A percentile compares a stretch with the other conserved stretches of the same genome.
Evolutionary conservation across 2,888 invertebrate species (phyloP).

Genomic region (Petrolisthes cinctipes): DNA sequence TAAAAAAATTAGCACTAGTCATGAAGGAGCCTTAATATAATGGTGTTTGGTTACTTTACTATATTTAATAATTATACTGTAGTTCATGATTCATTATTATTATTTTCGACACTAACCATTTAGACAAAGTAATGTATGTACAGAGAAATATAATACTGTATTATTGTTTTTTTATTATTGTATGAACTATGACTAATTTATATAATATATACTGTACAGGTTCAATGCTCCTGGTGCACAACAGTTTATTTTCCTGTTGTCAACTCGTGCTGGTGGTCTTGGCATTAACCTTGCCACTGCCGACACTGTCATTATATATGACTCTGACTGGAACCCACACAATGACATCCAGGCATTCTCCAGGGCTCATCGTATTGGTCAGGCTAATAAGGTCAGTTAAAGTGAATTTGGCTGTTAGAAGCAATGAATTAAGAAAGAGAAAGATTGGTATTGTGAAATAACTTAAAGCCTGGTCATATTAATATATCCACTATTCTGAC

Average conservation of each 20-base stretch:
- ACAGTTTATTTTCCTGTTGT: conserved; percentile 95
- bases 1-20: no score
- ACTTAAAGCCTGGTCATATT: no score
- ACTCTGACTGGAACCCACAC: conserved; percentile 99
- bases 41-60: no score
- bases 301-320: conserved; percentile 98
- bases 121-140: neutral
- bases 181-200: neutral
- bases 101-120: neutral
- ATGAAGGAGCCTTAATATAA: no score
- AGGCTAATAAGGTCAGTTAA: conserved; percentile 83
- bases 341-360: conserved; percentile 99
- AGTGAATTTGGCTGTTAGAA: no score
- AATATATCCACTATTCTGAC: no score
- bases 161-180: no score
- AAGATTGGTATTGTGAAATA: no score
- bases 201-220: conserved; percentile 70
- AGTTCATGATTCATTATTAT: neutral
- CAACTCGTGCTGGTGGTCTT: conserved; percentile 96
- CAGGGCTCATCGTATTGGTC: conserved; percentile 98
- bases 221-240: conserved; percentile 98
- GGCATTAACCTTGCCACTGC: conserved; percentile 99
- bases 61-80: no score
- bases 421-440: no score
- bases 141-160: neutral